A percentile compares a stretch with the other conserved stretches of the same genome.
Evolutionary conservation across 2,888 invertebrate species (phyloP).

Genomic region (Microplitis manilae): DNA sequence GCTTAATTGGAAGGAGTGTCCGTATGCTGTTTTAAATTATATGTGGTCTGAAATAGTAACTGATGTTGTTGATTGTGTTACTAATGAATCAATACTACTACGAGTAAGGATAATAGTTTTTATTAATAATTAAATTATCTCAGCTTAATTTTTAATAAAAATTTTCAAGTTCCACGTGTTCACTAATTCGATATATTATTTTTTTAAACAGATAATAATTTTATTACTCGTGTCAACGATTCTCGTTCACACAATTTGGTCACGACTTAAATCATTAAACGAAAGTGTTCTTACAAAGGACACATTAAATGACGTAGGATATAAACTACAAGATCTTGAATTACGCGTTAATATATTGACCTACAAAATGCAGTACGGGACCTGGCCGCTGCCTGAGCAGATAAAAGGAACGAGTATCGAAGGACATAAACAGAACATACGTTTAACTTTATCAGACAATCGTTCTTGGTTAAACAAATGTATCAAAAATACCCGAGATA

Average conservation of each 20-base stretch:
- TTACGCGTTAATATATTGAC: conserved; percentile 63
- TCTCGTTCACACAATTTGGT: conserved; percentile 55
- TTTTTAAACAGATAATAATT: conserved; percentile 49
- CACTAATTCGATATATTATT: background rate
- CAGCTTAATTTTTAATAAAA: background rate
- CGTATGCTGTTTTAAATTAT: conserved; percentile 59
- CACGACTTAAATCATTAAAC: conserved; percentile 51
- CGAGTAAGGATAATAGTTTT: conserved; percentile 52
- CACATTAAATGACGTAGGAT: conserved; percentile 55
- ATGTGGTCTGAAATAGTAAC: conserved; percentile 66
- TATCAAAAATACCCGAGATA: background rate
- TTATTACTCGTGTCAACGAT: conserved; percentile 52
- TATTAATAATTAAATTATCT: background rate
- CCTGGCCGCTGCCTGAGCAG: conserved; percentile 61
- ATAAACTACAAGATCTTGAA: conserved; percentile 63
- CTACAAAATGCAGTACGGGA: conserved; percentile 66
- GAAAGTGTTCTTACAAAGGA: conserved; percentile 49
- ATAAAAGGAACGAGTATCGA: conserved; percentile 50
- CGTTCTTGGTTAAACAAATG: background rate
- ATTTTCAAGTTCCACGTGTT: background rate
- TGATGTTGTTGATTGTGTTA: conserved; percentile 63
- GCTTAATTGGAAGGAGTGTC: conserved; percentile 61
- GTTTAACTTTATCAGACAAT: background rate
- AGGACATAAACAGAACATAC: background rate
- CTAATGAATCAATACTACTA: conserved; percentile 59